Base-by-base conservation (phyloP, 1,140 invertebrate species). In the Solenopsis invicta region DNA sequence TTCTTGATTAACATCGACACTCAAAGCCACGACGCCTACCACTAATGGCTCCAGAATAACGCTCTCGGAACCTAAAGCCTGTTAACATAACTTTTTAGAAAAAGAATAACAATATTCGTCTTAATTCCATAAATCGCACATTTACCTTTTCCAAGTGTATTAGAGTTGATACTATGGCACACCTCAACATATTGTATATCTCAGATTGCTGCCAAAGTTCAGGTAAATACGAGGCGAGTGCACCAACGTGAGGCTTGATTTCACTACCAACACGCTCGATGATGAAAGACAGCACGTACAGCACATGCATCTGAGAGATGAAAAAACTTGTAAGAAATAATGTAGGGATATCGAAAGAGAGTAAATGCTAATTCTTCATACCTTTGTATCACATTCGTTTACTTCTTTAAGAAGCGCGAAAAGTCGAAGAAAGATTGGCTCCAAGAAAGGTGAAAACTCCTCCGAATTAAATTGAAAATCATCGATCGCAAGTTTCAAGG, bases 401-500 rank as follows among this genome's bases (percentile, higher is more conserved):
- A 98, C 98, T 95, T 99, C 98, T 93, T 98, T 98, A 66, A 99
- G 95, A 66, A 99, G 96, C 81, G 97, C 95, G 95, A 99, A 99
- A 4, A 99, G 95, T 61, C 98, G 96, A 71, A 96, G 96, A 93
- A 99, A 98, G 3, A 96, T 96, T 21, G 97, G 96, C 48, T 98
- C 97, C 56, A 99, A 96, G 95, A 97, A 99, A 13, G 98, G 97
- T 76, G 97, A 96, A 93, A 99, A 99, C 92, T 98, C 97, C 75
- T 98, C 97, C 0, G 97, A 96, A 91, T 97, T 97, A 95, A 99
- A 99, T 93, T 99, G 98, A 96, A 99, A 99, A 94, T 99, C 98
- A 94, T 99, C 98, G 18, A 99, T 97, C 1, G 97, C 97, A 88
- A 96, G 96, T 93, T 98, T 97, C 4, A 99, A 95, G 45, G 97